Conservation (phyloP, 2,113 vertebrate genomes). For the Python bivittatus region DNA sequence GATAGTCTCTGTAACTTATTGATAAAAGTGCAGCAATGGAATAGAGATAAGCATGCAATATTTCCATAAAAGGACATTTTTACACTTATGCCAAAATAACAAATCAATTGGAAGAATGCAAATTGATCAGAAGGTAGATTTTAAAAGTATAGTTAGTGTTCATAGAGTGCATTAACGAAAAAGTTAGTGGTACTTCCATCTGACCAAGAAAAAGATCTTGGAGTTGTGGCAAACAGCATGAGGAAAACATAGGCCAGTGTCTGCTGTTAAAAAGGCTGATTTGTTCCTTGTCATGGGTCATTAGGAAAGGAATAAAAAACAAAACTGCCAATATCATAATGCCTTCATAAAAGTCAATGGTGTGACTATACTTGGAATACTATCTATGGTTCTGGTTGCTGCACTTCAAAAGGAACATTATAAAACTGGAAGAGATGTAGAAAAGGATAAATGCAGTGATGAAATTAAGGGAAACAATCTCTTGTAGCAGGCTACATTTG, state of each 20-base stretch:
- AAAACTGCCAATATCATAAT: neutral
- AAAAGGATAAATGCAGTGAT: neutral
- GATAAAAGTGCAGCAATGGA: neutral
- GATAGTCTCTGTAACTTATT: neutral
- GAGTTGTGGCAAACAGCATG: neutral
- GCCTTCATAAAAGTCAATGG: neutral
- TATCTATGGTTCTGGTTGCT: neutral
- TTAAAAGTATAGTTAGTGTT: neutral
- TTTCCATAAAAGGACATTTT: neutral
- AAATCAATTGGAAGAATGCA: neutral
- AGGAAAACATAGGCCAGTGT: neutral
- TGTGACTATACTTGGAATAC: neutral
- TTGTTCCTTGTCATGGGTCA: neutral
- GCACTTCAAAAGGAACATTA: neutral
- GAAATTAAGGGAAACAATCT: neutral
- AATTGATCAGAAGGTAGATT: neutral
- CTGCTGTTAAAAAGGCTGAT: neutral
- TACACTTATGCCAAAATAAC: neutral
- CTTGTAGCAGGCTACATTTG: neutral
- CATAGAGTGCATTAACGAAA: neutral
- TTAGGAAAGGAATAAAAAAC: neutral
- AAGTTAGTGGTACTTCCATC: neutral
- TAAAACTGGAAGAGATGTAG: neutral
- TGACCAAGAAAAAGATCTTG: neutral
- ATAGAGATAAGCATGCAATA: neutral